A percentile compares a stretch with the other conserved stretches of the same genome.
phyloP scores from a whole-genome alignment of 2,888 invertebrate species.

The Acrocera orbiculus region DNA sequence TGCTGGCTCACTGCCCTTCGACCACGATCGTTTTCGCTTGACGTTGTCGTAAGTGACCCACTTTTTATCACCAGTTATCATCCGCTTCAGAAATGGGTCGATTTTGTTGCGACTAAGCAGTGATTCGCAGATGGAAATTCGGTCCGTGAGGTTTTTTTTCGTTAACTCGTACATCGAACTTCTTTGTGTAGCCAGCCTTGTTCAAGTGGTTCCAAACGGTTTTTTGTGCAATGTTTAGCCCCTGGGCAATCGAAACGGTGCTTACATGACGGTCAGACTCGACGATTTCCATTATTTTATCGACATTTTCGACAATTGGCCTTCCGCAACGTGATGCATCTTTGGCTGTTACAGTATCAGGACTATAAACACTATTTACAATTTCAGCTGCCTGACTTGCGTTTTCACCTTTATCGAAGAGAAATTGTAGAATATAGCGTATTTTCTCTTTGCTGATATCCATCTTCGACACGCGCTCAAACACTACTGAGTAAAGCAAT shows the following conservation, averaged over 20 bases:
- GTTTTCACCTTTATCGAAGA: not conserved
- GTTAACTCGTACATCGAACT: constrained; percentile 2
- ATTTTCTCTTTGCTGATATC: constrained; percentile 1
- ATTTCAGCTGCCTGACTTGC: constrained; percentile 4
- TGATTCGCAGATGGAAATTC: too few relatives aligned
- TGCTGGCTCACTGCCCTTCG: not conserved
- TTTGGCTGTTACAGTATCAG: constrained; percentile 2
- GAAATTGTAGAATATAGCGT: constrained; percentile 1
- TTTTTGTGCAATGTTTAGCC: constrained; percentile 1
- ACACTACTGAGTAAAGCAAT: not conserved
- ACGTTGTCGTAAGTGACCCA: too few relatives aligned
- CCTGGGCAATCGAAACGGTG: not conserved
- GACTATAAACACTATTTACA: constrained; percentile 4
- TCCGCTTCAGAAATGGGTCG: too few relatives aligned
- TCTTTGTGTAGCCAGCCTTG: constrained; percentile 3
- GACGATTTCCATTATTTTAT: constrained; percentile 1
- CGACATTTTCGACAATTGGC: constrained; percentile 2
- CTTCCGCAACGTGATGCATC: constrained; percentile 1
- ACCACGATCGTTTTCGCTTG: too few relatives aligned
- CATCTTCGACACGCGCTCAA: not conserved
- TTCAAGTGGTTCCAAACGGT: constrained; percentile 5
- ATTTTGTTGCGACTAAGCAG: too few relatives aligned
- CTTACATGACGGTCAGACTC: constrained; percentile 4
- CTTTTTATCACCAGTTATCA: too few relatives aligned
- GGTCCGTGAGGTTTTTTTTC: not conserved